Base-by-base conservation (phyloP, 2,888 invertebrate genomes). In the Lasiommata megera region DNA sequence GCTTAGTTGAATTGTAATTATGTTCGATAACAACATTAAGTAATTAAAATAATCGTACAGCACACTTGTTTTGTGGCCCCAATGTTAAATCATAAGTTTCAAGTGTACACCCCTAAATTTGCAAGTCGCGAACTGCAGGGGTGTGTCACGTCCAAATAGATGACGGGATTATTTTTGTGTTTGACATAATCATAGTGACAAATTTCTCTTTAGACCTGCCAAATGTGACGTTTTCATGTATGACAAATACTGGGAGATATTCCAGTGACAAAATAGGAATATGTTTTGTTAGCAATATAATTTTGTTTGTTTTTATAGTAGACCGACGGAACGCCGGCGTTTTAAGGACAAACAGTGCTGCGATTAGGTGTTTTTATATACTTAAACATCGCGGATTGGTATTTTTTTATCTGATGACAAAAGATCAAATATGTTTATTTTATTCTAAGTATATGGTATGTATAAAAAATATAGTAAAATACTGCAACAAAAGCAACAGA, bases 151-250 rank as follows among this genome's bases (percentile, higher is more conserved):
- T 77, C 82, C 86, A 84, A 84, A 87, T 80, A 85, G 84, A 89
- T 88, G 89, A 88, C 85, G 83, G 88, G 89, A 89, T 90, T 90
- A 90, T 89, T 86, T 88, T 87, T 89, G 88, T 87, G 84, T 88
- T 89, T 90, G 89, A 89, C 89, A 89, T 90, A 88, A 90, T 89
- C 89, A 82, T 88, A 88, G 87, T 89, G 89, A 90, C 89, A 90
- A 89, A 89, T 88, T 84, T 82, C 79, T 85, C 73, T 84, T 82
- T 82, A 82, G 82, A 81, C 80, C 72, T 84, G 87, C 84, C 84
- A 80, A 72, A 73, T 78, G 78, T 80, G 82, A 83, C 73, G 72
- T 71, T 79, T 74, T 77, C 77, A 71, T 77, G 69, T 71, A 73
- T 59, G 60, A 28, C 48, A 61, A 65, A 60, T 51, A 56, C 58